Evolutionary conservation across 2,113 vertebrate genomes (phyloP).

Genomic region (Sinocyclocheilus anophthalmus): DNA sequence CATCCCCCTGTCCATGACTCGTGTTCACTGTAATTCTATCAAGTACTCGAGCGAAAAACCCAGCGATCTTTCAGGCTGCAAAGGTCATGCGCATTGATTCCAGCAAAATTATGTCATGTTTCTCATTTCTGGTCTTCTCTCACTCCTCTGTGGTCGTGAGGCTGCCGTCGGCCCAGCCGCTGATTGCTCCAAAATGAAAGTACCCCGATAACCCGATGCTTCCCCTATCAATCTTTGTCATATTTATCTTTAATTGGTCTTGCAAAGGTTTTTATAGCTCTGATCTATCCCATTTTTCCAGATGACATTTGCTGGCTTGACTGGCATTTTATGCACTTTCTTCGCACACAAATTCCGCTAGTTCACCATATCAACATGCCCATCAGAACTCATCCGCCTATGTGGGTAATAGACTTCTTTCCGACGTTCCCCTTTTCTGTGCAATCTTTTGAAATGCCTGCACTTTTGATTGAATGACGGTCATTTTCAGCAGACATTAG

Average conservation of each 20-base stretch:
- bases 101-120: constrained; percentile 64
- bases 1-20: constrained; percentile 51
- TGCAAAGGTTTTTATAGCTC: constrained; percentile 49
- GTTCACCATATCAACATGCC: constrained; percentile 55
- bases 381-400: constrained; percentile 63
- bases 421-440: constrained; percentile 53
- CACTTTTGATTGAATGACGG: constrained; percentile 62
- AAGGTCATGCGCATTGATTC: constrained; percentile 68
- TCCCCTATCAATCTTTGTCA: constrained; percentile 55
- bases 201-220: constrained; percentile 63
- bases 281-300: constrained; percentile 55
- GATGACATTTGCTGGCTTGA: constrained; percentile 71
- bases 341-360: constrained; percentile 56
- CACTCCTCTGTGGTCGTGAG: constrained; percentile 58
- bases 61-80: constrained; percentile 54
- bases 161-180: constrained; percentile 35
- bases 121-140: constrained; percentile 49
- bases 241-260: constrained; percentile 70
- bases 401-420: constrained; percentile 57
- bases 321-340: constrained; percentile 67
- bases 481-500: constrained; percentile 59
- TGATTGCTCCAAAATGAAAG: constrained; percentile 71
- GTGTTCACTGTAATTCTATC: constrained; percentile 50
- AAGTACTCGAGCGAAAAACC: constrained; percentile 41
- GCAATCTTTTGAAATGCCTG: constrained; percentile 65